Evolutionary conservation across 2,797 vertebrate genomes (phyloP).

Genomic region (Scyliorhinus canicula): DNA sequence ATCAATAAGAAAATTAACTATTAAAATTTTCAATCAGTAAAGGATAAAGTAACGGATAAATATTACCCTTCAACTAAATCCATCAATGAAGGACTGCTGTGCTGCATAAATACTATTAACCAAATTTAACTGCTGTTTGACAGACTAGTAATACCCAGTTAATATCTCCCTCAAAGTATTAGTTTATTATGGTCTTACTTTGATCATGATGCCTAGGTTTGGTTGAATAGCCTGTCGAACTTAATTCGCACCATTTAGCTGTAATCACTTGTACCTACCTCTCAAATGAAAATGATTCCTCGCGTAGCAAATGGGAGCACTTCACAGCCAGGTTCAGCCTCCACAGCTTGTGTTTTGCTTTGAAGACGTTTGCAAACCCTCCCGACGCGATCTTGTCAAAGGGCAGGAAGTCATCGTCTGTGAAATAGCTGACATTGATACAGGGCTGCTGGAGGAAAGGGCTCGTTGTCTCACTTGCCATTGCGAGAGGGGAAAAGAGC

Average conservation of each 20-base stretch:
- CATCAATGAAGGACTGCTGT: too few species aligned
- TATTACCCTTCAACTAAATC: too few species aligned
- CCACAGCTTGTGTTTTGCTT: constrained; percentile 67
- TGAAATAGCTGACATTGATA: constrained; percentile 56
- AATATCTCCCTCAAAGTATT: too few species aligned
- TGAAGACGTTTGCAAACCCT: constrained; percentile 70
- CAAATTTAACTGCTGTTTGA: too few species aligned
- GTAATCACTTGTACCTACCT: not conserved
- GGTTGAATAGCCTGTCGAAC: not conserved
- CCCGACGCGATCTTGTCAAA: constrained; percentile 68
- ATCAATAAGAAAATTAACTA: too few species aligned
- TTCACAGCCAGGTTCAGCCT: constrained; percentile 67
- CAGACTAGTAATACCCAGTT: too few species aligned
- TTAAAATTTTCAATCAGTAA: too few species aligned
- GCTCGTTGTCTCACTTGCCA: not conserved
- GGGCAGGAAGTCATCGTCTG: constrained; percentile 68
- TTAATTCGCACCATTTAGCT: not conserved
- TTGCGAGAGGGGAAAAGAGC: not conserved
- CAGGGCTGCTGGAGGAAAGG: not conserved
- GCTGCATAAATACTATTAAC: too few species aligned
- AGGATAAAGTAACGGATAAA: too few species aligned
- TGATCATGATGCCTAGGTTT: not conserved
- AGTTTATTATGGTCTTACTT: not conserved
- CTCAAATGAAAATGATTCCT: not conserved
- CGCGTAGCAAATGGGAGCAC: constrained; percentile 49